Evolutionary conservation across 2,113 vertebrate genomes (phyloP), one percentile per base, ranked within the genome.

Genomic region (Pteruthius melanotis): DNA sequence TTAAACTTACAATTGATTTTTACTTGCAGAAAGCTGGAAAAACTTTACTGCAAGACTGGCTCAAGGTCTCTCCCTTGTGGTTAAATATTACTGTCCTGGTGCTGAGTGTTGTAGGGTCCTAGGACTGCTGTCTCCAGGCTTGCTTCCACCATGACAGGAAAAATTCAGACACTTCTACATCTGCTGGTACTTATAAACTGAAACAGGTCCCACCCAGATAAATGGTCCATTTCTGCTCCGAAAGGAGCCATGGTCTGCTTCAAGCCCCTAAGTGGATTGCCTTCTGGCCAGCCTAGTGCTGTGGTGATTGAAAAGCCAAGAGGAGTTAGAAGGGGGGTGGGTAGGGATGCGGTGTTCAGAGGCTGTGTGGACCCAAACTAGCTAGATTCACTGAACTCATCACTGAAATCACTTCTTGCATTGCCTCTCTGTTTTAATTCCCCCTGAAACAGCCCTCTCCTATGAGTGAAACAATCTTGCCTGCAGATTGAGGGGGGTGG

Each of bases 391-490:
- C 87, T 12, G 86, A 94, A 94, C 92, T 97, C 94, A 96, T 97
- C 97, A 96, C 75, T 79, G 76, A 95, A 97, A 95, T 97, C 89
- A 95, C 96, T 95, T 95, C 96, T 98, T 93, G 94, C 84, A 57
- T 90, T 97, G 90, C 80, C 96, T 96, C 96, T 98, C 98, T 97
- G 97, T 92, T 97, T 96, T 98, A 97, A 97, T 98, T 98, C 96
- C 94, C 96, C 94, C 97, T 78, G 96, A 97, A 98, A 96, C 95
- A 97, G 96, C 96, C 90, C 90, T 94, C 93, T 90, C 85, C 96
- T 82, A 49, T 94, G 96, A 97, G 96, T 44, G 90, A 93, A 96
- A 97, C 97, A 87, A 91, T 98, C 96, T 97, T 97, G 95, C 71
- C 97, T 92, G 95, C 93, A 98, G 97, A 98, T 98, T 97, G 96